A percentile compares a stretch with the other conserved stretches of the same genome.
Evolutionary conservation across 2,888 invertebrate genomes (phyloP).

Genomic region (Pristionchus mayeri): DNA sequence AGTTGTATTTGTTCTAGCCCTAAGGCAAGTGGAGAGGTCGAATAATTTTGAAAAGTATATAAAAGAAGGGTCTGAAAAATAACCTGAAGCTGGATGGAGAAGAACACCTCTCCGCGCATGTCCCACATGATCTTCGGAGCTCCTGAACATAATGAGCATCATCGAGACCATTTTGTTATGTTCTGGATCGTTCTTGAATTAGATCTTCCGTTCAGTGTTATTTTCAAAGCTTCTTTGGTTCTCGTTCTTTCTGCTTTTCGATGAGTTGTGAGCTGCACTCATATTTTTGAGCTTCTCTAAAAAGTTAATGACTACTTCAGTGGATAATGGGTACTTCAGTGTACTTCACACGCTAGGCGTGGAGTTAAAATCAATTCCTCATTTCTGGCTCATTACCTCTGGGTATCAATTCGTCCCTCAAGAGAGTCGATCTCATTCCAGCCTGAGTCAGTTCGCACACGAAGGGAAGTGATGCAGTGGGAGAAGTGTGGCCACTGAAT

Average conservation of each 20-base stretch:
- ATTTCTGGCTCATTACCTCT: conserved; percentile 28
- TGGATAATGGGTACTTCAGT: too few relatives aligned
- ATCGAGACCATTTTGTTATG: background rate
- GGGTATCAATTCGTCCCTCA: conserved; percentile 42
- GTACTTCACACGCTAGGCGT: too few relatives aligned
- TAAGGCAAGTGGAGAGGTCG: too few relatives aligned
- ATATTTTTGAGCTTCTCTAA: too few relatives aligned
- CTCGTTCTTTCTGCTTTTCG: too few relatives aligned
- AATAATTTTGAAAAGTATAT: too few relatives aligned
- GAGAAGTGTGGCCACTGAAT: conserved; percentile 34
- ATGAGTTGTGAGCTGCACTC: too few relatives aligned
- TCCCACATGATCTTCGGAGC: conserved; percentile 56
- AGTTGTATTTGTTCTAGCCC: too few relatives aligned
- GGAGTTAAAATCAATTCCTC: too few relatives aligned
- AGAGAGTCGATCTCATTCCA: background rate
- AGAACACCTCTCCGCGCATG: conserved; percentile 59
- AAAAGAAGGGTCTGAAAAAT: background rate
- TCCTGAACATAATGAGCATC: too few relatives aligned
- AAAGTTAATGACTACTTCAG: too few relatives aligned
- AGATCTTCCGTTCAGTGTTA: background rate
- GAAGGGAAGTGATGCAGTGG: conserved; percentile 37
- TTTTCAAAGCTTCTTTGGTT: background rate
- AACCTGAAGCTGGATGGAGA: conserved; percentile 52
- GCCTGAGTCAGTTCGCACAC: conserved; percentile 30
- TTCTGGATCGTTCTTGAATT: background rate